Percentiles rank a stretch among this genome's conserved stretches.
phyloP scores from a whole-genome alignment of 1,140 invertebrate species.

The Heliconius nattereri region DNA sequence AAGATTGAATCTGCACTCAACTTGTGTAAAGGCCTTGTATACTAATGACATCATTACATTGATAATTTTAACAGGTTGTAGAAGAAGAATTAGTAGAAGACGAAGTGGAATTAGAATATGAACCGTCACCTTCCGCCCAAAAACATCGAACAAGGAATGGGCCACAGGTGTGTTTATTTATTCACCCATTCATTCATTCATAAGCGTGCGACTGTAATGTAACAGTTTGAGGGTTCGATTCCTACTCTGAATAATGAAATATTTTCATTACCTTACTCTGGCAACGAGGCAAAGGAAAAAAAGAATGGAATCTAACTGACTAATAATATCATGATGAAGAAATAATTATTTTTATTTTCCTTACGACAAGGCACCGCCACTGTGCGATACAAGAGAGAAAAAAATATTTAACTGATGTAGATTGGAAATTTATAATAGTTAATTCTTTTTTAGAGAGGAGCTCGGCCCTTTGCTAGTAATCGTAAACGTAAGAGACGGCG shows the following conservation, averaged over 20 bases:
- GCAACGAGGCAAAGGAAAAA: background rate
- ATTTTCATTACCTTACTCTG: too few relatives aligned
- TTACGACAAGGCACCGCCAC: too few relatives aligned
- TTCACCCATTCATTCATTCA: too few relatives aligned
- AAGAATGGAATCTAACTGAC: too few relatives aligned
- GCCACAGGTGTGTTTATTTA: slow-evolving; percentile 6
- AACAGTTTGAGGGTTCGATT: too few relatives aligned
- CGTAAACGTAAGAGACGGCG: slow-evolving; percentile 38
- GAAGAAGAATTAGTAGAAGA: slow-evolving; percentile 52
- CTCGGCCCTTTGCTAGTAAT: background rate
- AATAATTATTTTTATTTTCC: too few relatives aligned
- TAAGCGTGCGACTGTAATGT: too few relatives aligned
- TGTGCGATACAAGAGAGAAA: background rate
- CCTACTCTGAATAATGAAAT: too few relatives aligned
- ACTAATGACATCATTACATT: background rate
- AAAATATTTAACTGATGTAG: background rate
- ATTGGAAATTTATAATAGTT: background rate
- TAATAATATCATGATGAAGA: too few relatives aligned
- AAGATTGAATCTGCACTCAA: too few relatives aligned
- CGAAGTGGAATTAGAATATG: slow-evolving; percentile 54
- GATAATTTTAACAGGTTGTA: slow-evolving; percentile 40
- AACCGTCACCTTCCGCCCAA: slow-evolving; percentile 25
- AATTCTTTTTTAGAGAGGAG: slow-evolving; percentile 3
- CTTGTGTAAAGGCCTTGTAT: too few relatives aligned
- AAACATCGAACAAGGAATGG: slow-evolving; percentile 22